Conservation (phyloP, 2,888 invertebrate genomes). For the Bellardia pandia region DNA sequence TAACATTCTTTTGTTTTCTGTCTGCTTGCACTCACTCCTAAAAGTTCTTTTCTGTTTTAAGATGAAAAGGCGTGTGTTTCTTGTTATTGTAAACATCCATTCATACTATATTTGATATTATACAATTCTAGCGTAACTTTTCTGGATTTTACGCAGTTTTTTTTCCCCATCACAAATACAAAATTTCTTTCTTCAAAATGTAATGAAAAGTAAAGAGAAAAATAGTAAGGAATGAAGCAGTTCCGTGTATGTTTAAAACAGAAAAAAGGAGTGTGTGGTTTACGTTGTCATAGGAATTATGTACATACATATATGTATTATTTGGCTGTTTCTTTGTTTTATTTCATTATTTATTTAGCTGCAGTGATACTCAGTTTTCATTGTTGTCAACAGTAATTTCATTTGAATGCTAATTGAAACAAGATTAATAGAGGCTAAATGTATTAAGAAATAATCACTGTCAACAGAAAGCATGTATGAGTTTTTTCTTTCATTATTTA, state of each 20-base stretch:
- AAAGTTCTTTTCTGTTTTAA: neutral
- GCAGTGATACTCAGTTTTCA: neutral
- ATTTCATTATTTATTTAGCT: conserved; percentile 17
- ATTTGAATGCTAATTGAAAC: conserved; percentile 12
- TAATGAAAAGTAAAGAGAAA: neutral
- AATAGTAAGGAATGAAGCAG: neutral
- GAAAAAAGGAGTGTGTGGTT: neutral
- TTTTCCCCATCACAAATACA: neutral
- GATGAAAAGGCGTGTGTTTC: neutral
- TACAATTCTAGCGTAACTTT: neutral
- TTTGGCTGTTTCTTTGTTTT: neutral
- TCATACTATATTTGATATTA: neutral
- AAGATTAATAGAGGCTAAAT: conserved; percentile 13
- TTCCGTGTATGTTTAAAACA: neutral
- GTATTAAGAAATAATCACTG: neutral
- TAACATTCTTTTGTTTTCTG: conserved; percentile 15
- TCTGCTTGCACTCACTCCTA: neutral
- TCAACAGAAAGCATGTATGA: neutral
- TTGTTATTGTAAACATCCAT: neutral
- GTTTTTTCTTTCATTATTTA: neutral
- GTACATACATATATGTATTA: neutral
- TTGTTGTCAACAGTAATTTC: conserved; percentile 7
- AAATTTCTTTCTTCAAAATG: neutral
- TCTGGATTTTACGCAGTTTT: neutral
- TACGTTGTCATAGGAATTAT: conserved; percentile 20